These are phyloP conservation scores for Urechis unicinctus DNA, from an alignment of 2,888 invertebrate species.

Conservation along the genomic window DNA sequence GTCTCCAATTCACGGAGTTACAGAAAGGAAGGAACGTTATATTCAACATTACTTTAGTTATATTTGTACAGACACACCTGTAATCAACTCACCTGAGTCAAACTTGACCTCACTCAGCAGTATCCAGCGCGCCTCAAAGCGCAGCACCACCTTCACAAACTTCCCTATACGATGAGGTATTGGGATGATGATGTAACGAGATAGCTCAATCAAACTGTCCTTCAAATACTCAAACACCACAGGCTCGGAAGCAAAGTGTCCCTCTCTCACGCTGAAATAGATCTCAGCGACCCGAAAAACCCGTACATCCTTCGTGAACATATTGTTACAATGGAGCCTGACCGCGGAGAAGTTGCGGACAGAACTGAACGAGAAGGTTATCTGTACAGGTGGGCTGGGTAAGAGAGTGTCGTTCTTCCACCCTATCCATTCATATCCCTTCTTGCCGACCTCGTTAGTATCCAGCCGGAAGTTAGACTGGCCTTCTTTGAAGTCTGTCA, in stretches of 20 bases:
- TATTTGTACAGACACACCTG: too few species aligned
- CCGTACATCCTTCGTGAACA: slow-evolving; percentile 76
- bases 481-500: slow-evolving; percentile 72
- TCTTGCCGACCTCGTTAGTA: slow-evolving; percentile 53
- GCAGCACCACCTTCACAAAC: slow-evolving; percentile 68
- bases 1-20: background rate
- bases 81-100: slow-evolving; percentile 62
- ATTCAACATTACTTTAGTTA: too few species aligned
- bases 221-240: slow-evolving; percentile 61
- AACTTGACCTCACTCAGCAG: slow-evolving; percentile 84
- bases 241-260: slow-evolving; percentile 70
- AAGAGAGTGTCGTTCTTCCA: slow-evolving; percentile 67
- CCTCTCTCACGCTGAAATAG: slow-evolving; percentile 70
- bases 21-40: background rate
- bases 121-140: slow-evolving; percentile 80
- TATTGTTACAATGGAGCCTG: slow-evolving; percentile 77
- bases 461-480: slow-evolving; percentile 67
- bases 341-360: slow-evolving; percentile 81
- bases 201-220: slow-evolving; percentile 72
- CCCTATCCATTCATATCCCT: slow-evolving; percentile 75
- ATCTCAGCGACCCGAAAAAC: slow-evolving; percentile 74
- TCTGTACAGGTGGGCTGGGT: slow-evolving; percentile 58
- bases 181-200: slow-evolving; percentile 75
- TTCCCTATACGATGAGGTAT: slow-evolving; percentile 74
- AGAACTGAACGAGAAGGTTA: slow-evolving; percentile 79